Evolutionary conservation across 2,797 vertebrate species (phyloP), one percentile per base, ranked within the genome.

Genomic region (Gymnothorax javanicus): DNA sequence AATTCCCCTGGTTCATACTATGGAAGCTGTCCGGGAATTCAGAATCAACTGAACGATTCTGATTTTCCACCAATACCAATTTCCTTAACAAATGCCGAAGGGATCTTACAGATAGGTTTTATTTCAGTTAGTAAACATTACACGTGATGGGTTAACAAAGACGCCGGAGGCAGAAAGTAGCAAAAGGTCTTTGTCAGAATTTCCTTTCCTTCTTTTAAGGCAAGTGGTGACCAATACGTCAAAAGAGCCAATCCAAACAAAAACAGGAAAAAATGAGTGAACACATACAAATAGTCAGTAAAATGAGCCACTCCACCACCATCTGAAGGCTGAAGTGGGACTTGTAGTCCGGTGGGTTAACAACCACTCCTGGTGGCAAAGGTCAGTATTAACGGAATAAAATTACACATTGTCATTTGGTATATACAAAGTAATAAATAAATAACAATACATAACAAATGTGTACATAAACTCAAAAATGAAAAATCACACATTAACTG

Each of bases 221-320:
- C 92, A 93, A 94, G 92, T 93, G 93, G 93, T 94, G 94, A 94
- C 91, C 93, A 93, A 93, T 91, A 93, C 54, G 87, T 91, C 86
- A 91, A 89, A 86, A 89, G 88, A 90, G 88, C 86, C 86, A 87
- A 88, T 85, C 86, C 87, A 92, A 89, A 88, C 43, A 91, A 88
- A 84, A 81, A 75, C 77, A 69, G 85, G 83, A 84, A 85, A 83
- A 88, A 85, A 87, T 82, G 81, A 86, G 88, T 89, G 87, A 84
- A 17, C 62, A 89, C 85, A 87, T 81, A 23, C 59, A 58, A 81
- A 56, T 27, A 23, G 9, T 20, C 23, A 33, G n/a, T 27, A 33
- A 75, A 15, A 57, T 58, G 58, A 27, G n/a, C 81, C 15, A 4
- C 79, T 57, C 56, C n/a, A 82, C 81, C 23, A 15, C 50, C 23